Conservation (phyloP, 2,888 invertebrate species). For the Drosophila mulleri region DNA sequence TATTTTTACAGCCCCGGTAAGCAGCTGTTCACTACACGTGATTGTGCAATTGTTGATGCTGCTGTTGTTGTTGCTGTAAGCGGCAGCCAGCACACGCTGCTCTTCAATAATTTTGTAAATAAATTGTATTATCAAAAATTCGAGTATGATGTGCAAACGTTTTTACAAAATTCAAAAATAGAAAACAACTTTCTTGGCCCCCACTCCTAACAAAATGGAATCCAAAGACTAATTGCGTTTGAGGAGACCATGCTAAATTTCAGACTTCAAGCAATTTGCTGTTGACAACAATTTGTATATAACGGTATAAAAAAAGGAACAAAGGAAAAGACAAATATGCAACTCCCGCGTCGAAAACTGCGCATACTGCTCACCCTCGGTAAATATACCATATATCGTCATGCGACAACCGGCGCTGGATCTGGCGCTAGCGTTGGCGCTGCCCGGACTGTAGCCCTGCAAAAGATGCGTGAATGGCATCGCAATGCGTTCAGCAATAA, state of each 20-base stretch:
- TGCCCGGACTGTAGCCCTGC: slow-evolving; percentile 25
- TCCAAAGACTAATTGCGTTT: slow-evolving; percentile 9
- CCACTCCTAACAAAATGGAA: slow-evolving; percentile 20
- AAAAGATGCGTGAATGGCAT: slow-evolving; percentile 73
- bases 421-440: neutral
- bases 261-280: slow-evolving; percentile 12
- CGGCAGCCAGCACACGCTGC: slow-evolving; percentile 36
- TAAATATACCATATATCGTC: slow-evolving; percentile 29
- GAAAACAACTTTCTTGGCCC: slow-evolving; percentile 14
- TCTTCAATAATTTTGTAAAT: slow-evolving; percentile 10
- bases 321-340: slow-evolving; percentile 35
- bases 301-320: neutral
- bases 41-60: slow-evolving; percentile 41
- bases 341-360: slow-evolving; percentile 52
- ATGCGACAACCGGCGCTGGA: slow-evolving; percentile 20
- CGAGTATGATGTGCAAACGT: slow-evolving; percentile 34
- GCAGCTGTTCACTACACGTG: slow-evolving; percentile 67
- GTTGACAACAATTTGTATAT: slow-evolving; percentile 3
- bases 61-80: slow-evolving; percentile 35
- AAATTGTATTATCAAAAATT: slow-evolving; percentile 10
- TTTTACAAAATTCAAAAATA: slow-evolving; percentile 25
- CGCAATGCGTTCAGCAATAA: slow-evolving; percentile 87
- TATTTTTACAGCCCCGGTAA: slow-evolving; percentile 36
- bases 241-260: slow-evolving; percentile 30
- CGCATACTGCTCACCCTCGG: slow-evolving; percentile 40